Percentiles rank a stretch among this genome's conserved stretches.
Conservation (phyloP, 2,113 vertebrate species). For the Myotis brandtii region DNA sequence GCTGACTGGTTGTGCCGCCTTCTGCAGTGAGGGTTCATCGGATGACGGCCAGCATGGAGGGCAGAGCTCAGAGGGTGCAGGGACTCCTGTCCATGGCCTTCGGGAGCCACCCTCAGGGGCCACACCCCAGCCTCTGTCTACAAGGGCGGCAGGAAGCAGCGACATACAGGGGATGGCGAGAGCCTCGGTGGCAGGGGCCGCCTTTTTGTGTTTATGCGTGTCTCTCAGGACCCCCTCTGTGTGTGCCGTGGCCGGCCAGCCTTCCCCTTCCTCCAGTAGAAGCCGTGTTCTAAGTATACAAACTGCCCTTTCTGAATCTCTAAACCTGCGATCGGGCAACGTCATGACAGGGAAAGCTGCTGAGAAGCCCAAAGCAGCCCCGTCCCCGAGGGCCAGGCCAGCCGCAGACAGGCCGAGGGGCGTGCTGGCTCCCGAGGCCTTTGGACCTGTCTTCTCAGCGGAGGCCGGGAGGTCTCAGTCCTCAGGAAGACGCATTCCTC, state of each 20-base stretch:
- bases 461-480: accelerated
- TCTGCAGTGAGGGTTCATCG: accelerated
- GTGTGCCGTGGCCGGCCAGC: accelerated
- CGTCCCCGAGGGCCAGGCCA: background rate
- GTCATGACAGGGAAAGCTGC: background rate
- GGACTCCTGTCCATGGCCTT: accelerated
- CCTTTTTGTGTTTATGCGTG: background rate
- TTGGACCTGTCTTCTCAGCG: accelerated
- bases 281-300: no score
- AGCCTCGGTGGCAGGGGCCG: accelerated
- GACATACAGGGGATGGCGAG: accelerated
- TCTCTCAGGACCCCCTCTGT: background rate
- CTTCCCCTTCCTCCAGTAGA: background rate
- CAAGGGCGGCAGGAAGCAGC: background rate
- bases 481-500: background rate
- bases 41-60: accelerated
- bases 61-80: no score
- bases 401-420: no score
- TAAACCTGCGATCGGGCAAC: background rate
- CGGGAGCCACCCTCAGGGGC: background rate
- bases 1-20: accelerated
- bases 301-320: background rate
- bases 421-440: accelerated
- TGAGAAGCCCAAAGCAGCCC: background rate
- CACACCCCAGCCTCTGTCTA: accelerated